Conservation (phyloP, 2,797 vertebrate species). For the Ciconia nigra region DNA sequence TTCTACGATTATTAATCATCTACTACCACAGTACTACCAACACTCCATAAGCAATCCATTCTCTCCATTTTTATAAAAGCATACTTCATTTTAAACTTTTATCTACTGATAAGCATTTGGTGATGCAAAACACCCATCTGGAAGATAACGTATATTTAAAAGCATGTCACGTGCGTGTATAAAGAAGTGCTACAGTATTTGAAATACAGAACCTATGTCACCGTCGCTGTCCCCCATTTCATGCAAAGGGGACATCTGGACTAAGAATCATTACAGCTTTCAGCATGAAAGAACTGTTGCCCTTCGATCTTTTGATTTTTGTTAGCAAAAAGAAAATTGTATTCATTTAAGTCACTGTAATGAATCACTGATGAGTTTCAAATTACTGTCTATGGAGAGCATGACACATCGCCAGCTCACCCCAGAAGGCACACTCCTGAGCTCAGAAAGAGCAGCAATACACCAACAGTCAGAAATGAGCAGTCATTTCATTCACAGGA, state of each 20-base stretch:
- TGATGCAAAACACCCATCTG: background rate
- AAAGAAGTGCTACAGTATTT: background rate
- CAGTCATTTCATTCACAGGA: background rate
- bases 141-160: background rate
- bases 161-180: rapidly evolving
- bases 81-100: background rate
- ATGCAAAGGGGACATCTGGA: background rate
- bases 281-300: background rate
- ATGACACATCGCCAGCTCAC: background rate
- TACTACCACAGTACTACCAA: background rate
- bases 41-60: background rate
- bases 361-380: background rate
- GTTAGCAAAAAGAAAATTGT: background rate
- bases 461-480: background rate
- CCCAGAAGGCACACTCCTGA: background rate
- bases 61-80: background rate
- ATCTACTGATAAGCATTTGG: background rate
- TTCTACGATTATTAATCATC: background rate
- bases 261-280: background rate
- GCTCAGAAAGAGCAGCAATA: background rate
- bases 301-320: background rate
- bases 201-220: background rate
- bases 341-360: background rate
- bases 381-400: background rate
- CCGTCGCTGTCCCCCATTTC: background rate